Evolutionary conservation across 2,113 vertebrate genomes (phyloP), one percentile per base, ranked within the genome.

Genomic region (Pristiophorus japonicus): DNA sequence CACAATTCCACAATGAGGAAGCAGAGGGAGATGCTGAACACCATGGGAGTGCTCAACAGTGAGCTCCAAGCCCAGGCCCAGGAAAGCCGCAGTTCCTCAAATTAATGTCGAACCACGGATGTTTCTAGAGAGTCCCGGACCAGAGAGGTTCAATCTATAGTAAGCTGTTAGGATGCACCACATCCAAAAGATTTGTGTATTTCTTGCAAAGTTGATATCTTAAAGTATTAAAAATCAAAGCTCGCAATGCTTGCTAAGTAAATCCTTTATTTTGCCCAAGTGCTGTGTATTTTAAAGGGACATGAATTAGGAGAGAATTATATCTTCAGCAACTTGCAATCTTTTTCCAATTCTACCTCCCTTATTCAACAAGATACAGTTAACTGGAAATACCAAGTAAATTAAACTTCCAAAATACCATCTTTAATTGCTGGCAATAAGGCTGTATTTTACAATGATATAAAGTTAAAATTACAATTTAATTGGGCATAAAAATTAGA

Each of bases 401-500:
- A 67, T 45, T 10, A 45, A 67, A 42, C n/a, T 12, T 45, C 27
- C 93, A 70, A 73, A 47, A 51, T 73, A 73, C 42, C 11, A 47
- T 16, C 12, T 94, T 94, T 94, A 67, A 94, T 51, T 27, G 42
- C 12, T 27, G 42, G 38, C 42, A 94, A 27, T 70, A 47, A 94
- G 45, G 27, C 12, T 73, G n/a, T 47, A 51, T 70, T 70, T 94
- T 70, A 94, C 34, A 94, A 70, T 70, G 42, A 51, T 34, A 16
- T 70, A 38, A 92, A 70, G 38, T 24, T 51, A 73, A 94, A 94
- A 70, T 67, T 45, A 55, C 38, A 94, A 73, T 70, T 94, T 73
- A 47, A 30, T 70, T 73, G 66, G 12, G 45, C 42, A 47, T 67
- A 59, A 51, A 34, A 55, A 51, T 59, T 34, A 90, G 51, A 62